Conservation (phyloP, 2,797 vertebrate genomes). For the Sitta carolinensis region DNA sequence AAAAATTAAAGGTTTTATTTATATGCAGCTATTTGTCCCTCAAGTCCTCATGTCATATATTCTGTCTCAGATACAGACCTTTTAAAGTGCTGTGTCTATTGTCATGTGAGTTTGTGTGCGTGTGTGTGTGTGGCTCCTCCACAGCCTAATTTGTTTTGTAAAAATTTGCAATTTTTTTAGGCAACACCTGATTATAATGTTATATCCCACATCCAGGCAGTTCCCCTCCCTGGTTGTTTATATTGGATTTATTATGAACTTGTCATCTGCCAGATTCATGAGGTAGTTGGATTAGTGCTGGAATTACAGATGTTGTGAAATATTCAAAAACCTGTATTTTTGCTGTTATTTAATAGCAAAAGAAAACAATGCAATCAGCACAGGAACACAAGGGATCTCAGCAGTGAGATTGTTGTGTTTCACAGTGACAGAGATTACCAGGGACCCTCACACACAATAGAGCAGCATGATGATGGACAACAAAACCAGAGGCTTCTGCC, state of each 20-base stretch:
- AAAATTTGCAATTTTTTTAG: background rate
- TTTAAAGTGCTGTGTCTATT: background rate
- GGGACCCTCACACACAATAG: background rate
- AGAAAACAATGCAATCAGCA: background rate
- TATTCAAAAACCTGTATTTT: background rate
- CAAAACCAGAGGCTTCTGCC: background rate
- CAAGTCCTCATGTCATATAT: background rate
- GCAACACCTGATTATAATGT: background rate
- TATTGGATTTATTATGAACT: background rate
- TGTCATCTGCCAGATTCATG: background rate
- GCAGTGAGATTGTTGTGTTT: background rate
- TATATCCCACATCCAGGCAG: background rate
- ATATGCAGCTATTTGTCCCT: background rate
- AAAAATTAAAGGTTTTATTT: background rate
- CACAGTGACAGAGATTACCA: background rate
- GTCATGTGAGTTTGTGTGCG: background rate
- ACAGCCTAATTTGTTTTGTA: background rate
- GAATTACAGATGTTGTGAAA: constrained; percentile 15
- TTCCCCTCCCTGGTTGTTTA: background rate
- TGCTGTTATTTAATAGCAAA: constrained; percentile 5
- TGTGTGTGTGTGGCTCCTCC: background rate
- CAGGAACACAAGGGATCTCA: background rate
- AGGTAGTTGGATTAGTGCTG: background rate
- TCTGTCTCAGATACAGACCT: background rate
- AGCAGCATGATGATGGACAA: background rate